Conservation (phyloP, 2,113 vertebrate genomes). For the Pantherophis guttatus region DNA sequence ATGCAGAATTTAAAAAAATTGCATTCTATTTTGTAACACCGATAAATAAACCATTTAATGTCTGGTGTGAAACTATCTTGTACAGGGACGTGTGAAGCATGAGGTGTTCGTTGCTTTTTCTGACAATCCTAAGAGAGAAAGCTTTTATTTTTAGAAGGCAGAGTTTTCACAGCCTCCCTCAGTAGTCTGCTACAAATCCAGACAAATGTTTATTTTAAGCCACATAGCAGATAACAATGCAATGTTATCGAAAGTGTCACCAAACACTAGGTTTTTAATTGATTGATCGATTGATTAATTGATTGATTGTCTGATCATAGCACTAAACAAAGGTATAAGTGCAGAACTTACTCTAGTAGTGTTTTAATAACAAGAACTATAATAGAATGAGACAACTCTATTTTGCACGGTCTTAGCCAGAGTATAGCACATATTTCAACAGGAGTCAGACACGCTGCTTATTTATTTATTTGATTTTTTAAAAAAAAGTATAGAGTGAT, state of each 20-base stretch:
- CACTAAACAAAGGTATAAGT: neutral
- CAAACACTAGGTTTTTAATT: neutral
- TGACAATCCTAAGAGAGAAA: neutral
- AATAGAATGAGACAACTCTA: neutral
- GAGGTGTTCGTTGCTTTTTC: neutral
- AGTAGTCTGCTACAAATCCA: neutral
- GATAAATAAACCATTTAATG: neutral
- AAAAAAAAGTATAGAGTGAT: neutral
- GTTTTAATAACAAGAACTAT: neutral
- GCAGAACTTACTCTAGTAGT: neutral
- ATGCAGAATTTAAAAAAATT: neutral
- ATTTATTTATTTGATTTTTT: neutral
- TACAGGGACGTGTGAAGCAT: neutral
- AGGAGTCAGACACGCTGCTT: neutral
- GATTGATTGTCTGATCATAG: neutral
- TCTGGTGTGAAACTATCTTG: neutral
- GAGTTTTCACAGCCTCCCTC: neutral
- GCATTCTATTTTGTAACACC: neutral
- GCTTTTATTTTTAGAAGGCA: neutral
- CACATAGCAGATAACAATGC: conserved; percentile 5
- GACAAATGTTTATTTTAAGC: conserved; percentile 14
- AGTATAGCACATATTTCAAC: neutral
- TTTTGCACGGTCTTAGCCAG: neutral
- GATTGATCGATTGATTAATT: neutral
- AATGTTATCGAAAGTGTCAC: neutral